A percentile compares a stretch with the other conserved stretches of the same genome.
Conservation (phyloP, 2,888 invertebrate genomes). For the Phorcus lineatus region DNA sequence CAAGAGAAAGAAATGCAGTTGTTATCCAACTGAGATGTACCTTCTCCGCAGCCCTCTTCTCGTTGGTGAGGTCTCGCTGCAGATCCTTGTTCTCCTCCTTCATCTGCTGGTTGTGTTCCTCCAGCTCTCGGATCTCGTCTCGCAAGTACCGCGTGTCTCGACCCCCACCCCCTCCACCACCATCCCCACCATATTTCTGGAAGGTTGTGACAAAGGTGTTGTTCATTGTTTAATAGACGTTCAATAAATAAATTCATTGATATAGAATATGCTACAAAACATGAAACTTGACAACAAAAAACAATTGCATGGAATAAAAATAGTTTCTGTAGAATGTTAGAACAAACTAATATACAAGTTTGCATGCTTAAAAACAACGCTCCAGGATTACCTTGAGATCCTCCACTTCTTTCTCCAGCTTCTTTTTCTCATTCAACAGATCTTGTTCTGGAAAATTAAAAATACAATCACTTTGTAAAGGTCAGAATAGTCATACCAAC, state of each 20-base stretch:
- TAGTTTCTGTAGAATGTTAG: too few species aligned
- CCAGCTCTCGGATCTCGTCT: conserved; percentile 70
- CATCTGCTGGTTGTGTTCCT: conserved; percentile 65
- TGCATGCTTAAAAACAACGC: too few species aligned
- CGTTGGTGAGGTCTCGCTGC: conserved; percentile 66
- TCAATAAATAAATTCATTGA: too few species aligned
- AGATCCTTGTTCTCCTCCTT: conserved; percentile 67
- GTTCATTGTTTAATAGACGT: too few species aligned
- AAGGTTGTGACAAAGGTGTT: not conserved
- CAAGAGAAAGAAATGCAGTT: too few species aligned
- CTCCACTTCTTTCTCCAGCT: conserved; percentile 66
- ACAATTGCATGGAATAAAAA: too few species aligned
- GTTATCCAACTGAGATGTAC: too few species aligned
- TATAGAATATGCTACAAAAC: too few species aligned
- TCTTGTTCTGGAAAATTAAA: conserved; percentile 64
- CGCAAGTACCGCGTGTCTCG: conserved; percentile 50
- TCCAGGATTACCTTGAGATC: conserved; percentile 56
- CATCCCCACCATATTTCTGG: conserved; percentile 9
- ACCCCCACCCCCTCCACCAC: conserved; percentile 47
- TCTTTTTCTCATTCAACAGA: conserved; percentile 58
- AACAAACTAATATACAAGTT: too few species aligned
- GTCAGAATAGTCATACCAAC: not conserved
- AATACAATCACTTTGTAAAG: not conserved
- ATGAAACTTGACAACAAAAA: too few species aligned
- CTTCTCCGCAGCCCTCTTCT: conserved; percentile 67